phyloP scores from a whole-genome alignment of 64 coral and sea anemone species.

The Catalaphyllia jardinei region DNA sequence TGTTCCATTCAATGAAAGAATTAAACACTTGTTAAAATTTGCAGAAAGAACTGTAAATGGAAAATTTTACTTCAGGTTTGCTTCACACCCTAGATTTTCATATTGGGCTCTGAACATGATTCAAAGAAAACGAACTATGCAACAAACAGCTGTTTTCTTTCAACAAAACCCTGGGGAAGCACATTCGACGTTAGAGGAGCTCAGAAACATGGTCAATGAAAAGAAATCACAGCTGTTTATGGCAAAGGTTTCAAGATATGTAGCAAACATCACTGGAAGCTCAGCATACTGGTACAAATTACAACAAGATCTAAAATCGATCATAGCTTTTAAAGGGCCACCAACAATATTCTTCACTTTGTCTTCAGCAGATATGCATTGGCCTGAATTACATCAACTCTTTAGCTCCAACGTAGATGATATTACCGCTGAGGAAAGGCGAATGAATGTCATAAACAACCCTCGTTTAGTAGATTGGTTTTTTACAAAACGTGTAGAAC shows the following conservation, averaged over 20 bases:
- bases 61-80: constrained; percentile 21
- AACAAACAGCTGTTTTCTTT: constrained; percentile 7
- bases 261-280: constrained; percentile 30
- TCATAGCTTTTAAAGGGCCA: not conserved
- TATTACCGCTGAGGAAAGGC: not conserved
- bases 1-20: too few species aligned
- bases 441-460: constrained; percentile 36
- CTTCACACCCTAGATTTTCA: constrained; percentile 42
- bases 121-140: not conserved
- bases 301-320: constrained; percentile 32
- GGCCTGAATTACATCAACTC: not conserved
- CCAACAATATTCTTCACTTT: not conserved
- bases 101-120: not conserved
- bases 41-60: constrained; percentile 5
- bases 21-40: too few species aligned
- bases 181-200: not conserved
- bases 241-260: not conserved
- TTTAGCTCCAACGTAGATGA: not conserved
- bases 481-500: not conserved
- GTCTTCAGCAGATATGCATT: not conserved
- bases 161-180: constrained; percentile 42
- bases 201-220: not conserved
- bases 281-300: constrained; percentile 33
- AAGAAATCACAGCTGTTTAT: not conserved
- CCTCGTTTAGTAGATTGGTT: constrained; percentile 33